Conservation (phyloP, 2,797 vertebrate genomes). For the Malurus splendens region DNA sequence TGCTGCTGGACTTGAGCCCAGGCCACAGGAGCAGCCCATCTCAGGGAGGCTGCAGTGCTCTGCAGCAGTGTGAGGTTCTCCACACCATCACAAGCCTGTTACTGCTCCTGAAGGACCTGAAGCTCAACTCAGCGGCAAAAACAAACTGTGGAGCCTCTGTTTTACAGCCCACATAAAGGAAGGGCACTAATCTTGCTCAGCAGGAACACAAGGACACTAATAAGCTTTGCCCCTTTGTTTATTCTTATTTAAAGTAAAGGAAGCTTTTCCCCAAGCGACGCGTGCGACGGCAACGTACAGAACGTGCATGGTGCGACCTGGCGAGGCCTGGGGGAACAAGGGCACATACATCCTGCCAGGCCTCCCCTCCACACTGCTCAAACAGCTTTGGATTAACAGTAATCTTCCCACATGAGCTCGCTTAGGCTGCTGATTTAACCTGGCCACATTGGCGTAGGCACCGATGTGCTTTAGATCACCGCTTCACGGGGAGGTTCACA, state of each 20-base stretch:
- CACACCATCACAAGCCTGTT: neutral
- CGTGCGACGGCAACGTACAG: neutral
- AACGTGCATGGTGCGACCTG: neutral
- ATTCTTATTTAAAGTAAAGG: neutral
- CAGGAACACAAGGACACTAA: conserved; percentile 18
- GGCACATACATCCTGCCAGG: neutral
- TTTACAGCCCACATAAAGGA: neutral
- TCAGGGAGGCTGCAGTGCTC: neutral
- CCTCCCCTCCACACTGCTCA: neutral
- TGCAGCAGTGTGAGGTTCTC: rapidly evolving
- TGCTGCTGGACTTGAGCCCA: neutral
- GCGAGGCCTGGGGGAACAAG: neutral
- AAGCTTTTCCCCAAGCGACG: neutral
- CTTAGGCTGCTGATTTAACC: conserved; percentile 3
- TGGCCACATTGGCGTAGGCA: neutral
- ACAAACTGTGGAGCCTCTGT: conserved; percentile 23
- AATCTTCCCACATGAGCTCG: conserved; percentile 27
- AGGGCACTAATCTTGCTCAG: conserved; percentile 46
- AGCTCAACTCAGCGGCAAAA: neutral
- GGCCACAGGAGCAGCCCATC: rapidly evolving
- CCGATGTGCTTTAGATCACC: neutral
- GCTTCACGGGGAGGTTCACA: neutral
- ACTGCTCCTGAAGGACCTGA: neutral
- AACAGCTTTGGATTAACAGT: conserved; percentile 9
- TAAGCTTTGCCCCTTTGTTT: conserved; percentile 47